phyloP scores from a whole-genome alignment of 2,888 invertebrate genomes.

The Erebia epiphron region DNA sequence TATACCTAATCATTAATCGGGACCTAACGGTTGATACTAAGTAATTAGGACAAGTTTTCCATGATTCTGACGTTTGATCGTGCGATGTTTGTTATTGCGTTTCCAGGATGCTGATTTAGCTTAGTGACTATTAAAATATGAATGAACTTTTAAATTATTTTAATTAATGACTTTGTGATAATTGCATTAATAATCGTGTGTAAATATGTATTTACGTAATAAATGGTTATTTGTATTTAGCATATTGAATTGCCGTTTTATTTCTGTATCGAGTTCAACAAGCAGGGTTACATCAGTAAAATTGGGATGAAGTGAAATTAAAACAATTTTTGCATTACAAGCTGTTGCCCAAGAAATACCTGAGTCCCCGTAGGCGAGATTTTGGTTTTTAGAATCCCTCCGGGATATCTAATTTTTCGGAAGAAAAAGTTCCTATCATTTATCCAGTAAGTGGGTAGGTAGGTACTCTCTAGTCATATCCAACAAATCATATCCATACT shows the following conservation, averaged over 20 bases:
- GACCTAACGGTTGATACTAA: no score
- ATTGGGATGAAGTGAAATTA: no score
- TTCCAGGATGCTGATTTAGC: slow-evolving; percentile 12
- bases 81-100: neutral
- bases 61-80: neutral
- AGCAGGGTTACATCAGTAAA: no score
- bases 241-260: slow-evolving; percentile 42
- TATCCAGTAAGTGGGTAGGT: no score
- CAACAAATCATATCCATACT: no score
- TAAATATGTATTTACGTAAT: slow-evolving; percentile 67
- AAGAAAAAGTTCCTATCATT: no score
- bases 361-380: no score
- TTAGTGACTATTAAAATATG: slow-evolving; percentile 18
- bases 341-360: no score
- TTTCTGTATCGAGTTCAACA: slow-evolving; percentile 8
- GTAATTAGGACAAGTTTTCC: neutral
- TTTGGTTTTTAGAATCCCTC: neutral
- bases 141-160: slow-evolving; percentile 30
- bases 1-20: no score
- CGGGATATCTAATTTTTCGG: no score
- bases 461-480: no score
- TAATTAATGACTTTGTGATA: slow-evolving; percentile 63
- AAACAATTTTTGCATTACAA: no score
- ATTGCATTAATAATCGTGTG: slow-evolving; percentile 69
- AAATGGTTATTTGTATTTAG: slow-evolving; percentile 75